These are phyloP conservation scores for Tetraneura akinire DNA, from an alignment of 1,140 invertebrate genomes.

Conservation along the genomic window DNA sequence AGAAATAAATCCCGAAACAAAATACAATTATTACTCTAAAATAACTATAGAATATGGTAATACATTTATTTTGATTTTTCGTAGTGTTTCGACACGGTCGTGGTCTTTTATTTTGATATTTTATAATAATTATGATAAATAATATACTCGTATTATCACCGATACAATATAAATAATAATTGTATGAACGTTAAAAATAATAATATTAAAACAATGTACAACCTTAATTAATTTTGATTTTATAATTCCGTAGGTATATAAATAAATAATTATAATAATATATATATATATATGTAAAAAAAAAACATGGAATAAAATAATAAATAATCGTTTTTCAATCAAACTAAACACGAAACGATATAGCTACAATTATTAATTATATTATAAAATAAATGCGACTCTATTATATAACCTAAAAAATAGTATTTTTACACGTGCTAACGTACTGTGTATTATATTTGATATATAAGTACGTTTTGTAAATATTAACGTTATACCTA, in stretches of 20 bases:
- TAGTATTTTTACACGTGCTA: no score
- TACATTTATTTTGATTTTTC: conserved; percentile 13
- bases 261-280: neutral
- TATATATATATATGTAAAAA: no score
- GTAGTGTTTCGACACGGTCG: neutral
- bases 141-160: conserved; percentile 37
- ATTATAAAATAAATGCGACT: no score
- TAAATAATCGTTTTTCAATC: neutral
- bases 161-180: conserved; percentile 7
- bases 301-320: conserved; percentile 1
- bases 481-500: no score
- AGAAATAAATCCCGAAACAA: neutral
- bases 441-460: no score
- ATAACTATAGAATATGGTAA: conserved; percentile 42
- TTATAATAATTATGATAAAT: no score
- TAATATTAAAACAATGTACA: conserved; percentile 15
- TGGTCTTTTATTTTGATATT: conserved; percentile 32
- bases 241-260: neutral
- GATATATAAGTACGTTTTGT: no score
- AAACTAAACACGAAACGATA: no score
- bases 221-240: conserved; percentile 33
- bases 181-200: conserved; percentile 4
- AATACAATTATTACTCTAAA: conserved; percentile 7
- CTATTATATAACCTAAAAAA: no score
- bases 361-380: no score